Conservation (phyloP, 2,113 vertebrate species). For the Sus scrofa region DNA sequence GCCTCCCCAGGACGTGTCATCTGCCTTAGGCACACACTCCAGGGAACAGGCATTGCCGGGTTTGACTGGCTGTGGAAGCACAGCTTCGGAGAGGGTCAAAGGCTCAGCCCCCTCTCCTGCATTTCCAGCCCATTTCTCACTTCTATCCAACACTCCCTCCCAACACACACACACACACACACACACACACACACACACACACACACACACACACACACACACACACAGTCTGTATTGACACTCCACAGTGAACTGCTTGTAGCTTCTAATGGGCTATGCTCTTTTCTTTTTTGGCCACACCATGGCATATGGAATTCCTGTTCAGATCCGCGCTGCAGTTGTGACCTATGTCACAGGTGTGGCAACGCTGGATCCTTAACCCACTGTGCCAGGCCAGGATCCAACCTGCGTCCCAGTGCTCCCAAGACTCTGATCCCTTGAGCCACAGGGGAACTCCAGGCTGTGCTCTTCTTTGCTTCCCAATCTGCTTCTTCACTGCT, state of each 20-base stretch:
- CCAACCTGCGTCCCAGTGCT: too few species aligned
- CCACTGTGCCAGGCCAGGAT: too few species aligned
- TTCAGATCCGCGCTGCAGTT: too few species aligned
- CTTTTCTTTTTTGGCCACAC: background rate
- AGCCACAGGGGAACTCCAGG: background rate
- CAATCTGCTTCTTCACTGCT: background rate
- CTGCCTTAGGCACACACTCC: conserved; percentile 57
- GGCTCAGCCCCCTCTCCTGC: background rate
- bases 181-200: background rate
- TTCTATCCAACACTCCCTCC: background rate
- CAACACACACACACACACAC: background rate
- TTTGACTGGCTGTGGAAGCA: background rate
- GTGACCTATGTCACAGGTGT: too few species aligned
- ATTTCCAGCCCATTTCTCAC: background rate
- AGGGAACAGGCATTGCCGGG: background rate
- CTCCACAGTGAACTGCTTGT: background rate
- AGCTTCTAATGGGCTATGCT: background rate
- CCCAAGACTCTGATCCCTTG: too few species aligned
- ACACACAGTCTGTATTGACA: too few species aligned
- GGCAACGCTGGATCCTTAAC: too few species aligned
- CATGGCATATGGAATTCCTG: too few species aligned
- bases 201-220: too few species aligned
- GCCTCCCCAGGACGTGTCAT: background rate
- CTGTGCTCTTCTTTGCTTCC: background rate
- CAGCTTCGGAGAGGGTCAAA: background rate